phyloP scores from a whole-genome alignment of 2,797 vertebrate genomes.

The Linurgus olivaceus region DNA sequence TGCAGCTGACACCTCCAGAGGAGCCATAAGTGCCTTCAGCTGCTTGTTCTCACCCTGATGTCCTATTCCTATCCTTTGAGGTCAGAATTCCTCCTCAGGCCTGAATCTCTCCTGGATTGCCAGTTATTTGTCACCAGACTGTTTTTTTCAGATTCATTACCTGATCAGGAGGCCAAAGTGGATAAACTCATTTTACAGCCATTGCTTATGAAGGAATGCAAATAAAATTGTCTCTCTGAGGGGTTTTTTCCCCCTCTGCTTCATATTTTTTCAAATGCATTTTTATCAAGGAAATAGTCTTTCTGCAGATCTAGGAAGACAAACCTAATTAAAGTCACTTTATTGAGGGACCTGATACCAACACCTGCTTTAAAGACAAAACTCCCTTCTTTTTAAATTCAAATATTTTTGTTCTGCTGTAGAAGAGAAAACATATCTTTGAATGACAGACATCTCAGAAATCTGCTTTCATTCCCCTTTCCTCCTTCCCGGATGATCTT shows the following conservation, averaged over 20 bases:
- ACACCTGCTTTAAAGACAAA: slow-evolving; percentile 10
- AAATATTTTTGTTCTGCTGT: slow-evolving; percentile 13
- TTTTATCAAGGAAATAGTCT: slow-evolving; percentile 27
- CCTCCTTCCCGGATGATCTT: not conserved
- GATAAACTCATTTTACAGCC: not conserved
- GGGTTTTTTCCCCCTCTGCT: not conserved
- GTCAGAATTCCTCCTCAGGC: not conserved
- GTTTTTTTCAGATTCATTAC: not conserved
- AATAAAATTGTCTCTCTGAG: not conserved
- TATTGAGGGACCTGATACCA: not conserved
- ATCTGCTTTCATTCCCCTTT: not conserved
- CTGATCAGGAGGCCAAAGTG: not conserved
- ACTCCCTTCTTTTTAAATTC: not conserved
- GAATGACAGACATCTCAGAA: not conserved
- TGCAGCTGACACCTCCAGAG: not conserved
- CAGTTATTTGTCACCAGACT: not conserved
- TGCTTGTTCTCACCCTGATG: not conserved
- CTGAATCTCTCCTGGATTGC: not conserved
- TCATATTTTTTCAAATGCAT: slow-evolving; percentile 20
- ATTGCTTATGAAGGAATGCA: not conserved
- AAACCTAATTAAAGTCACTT: slow-evolving; percentile 29
- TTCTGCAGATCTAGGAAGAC: slow-evolving; percentile 22
- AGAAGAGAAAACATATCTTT: not conserved
- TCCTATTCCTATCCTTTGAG: not conserved
- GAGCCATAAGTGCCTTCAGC: not conserved